Evolutionary conservation across 2,113 vertebrate genomes (phyloP).

Genomic region (Dascyllus trimaculatus): DNA sequence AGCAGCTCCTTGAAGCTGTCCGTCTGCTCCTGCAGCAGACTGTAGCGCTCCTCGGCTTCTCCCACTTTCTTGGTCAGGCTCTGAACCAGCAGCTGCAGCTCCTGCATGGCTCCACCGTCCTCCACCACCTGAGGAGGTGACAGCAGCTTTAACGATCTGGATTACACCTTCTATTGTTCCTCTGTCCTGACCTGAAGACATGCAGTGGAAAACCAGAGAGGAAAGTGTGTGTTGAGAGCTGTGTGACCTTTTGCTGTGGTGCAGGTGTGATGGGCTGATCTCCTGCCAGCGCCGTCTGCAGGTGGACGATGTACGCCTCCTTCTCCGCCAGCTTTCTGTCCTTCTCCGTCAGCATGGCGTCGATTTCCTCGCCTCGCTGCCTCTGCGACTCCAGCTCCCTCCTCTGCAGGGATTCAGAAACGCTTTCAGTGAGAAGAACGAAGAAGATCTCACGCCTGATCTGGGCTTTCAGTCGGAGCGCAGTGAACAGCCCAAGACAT

Average conservation of each 20-base stretch:
- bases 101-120: slow-evolving; percentile 79
- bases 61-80: slow-evolving; percentile 91
- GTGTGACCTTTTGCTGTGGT: slow-evolving; percentile 79
- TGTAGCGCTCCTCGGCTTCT: slow-evolving; percentile 90
- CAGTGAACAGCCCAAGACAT: no score
- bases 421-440: not conserved
- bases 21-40: slow-evolving; percentile 88
- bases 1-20: slow-evolving; percentile 86
- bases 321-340: slow-evolving; percentile 89
- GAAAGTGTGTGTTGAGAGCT: not conserved
- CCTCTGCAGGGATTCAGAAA: slow-evolving; percentile 61
- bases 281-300: slow-evolving; percentile 84
- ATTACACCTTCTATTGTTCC: no score
- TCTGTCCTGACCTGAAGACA: no score
- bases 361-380: slow-evolving; percentile 88
- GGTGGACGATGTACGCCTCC: slow-evolving; percentile 90
- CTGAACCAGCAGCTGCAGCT: slow-evolving; percentile 87
- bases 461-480: no score
- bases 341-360: slow-evolving; percentile 88
- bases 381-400: slow-evolving; percentile 83
- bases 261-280: slow-evolving; percentile 47
- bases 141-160: not conserved
- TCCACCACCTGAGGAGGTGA: slow-evolving; percentile 62
- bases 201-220: no score
- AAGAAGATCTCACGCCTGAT: not conserved